Base-by-base conservation (phyloP, 30 jellyfish, hydroid and myxozoan genomes). In the Cassiopea xamachana region DNA sequence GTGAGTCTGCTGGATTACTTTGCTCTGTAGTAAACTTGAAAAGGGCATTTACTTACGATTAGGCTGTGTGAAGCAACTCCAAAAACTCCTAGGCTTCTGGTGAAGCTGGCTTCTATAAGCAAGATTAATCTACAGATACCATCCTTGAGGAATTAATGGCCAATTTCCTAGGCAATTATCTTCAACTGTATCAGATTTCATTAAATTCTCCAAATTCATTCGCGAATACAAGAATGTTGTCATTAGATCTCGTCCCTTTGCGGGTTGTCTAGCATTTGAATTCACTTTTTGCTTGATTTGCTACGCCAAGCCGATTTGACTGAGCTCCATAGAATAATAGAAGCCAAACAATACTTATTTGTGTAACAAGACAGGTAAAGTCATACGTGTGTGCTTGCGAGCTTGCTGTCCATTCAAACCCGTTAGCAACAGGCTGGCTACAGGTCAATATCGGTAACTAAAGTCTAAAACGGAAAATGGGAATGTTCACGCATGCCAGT, bases 331-430 rank as follows among this genome's bases (percentile, higher is more conserved):
- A 71, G 80, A 71, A 71, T 71, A 71, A 71, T 71, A 71, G 80
- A 18, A 14, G 6, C 27, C 50, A 60, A 78, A 78, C 87, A 78
- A 78, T 47, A 60, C 74, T 2, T 78, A 60, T 78, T 78, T 78
- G 87, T 69, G 87, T 48, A 78, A 18, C 87, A 51, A 48, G 87
- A 69, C 87, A 78, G 87, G 87, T 78, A 78, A 51, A 75, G 55
- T 18, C 50, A 14, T 69, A 78, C 59, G 87, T 78, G 39, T 27
- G 75, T 15, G 75, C 75, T 48, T 16, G 75, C 49, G 12, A 6
- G 75, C 80, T 15, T 71, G 55, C 1, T 19, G 7, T 76, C 55
- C 87, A 78, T 78, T 78, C 87, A 78, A 14, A 78, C 27, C 87
- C 87, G 73, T 60, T 78, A 60, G 87, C 87, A 78, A 78, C 87